Percentiles rank a stretch among this genome's conserved stretches.
These are phyloP conservation scores for Gila robusta DNA, from an alignment of 2,797 vertebrate species.

Conservation along the genomic window DNA sequence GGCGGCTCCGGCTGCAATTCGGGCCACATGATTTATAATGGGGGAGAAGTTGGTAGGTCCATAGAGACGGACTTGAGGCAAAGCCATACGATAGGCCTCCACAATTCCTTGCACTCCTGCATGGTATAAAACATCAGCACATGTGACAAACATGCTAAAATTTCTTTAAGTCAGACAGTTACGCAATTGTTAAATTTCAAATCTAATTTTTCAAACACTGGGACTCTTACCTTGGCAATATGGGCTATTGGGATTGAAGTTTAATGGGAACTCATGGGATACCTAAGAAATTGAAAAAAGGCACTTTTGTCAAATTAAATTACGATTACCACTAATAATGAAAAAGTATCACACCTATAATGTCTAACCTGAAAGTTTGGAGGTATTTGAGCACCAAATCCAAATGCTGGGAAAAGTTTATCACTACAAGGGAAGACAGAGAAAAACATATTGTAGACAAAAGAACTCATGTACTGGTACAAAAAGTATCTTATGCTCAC, in stretches of 20 bases:
- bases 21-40: conserved; percentile 89
- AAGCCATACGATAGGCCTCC: conserved; percentile 84
- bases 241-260: conserved; percentile 89
- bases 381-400: conserved; percentile 93
- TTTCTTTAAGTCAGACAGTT: neutral
- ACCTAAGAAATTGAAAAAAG: conserved; percentile 72
- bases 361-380: conserved; percentile 87
- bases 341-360: neutral
- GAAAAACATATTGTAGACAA: neutral
- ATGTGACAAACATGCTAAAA: neutral
- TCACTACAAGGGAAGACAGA: conserved; percentile 76
- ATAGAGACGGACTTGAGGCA: conserved; percentile 87
- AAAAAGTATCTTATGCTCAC: neutral
- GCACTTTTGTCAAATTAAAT: neutral
- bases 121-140: conserved; percentile 6
- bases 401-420: conserved; percentile 94
- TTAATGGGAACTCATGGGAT: conserved; percentile 93
- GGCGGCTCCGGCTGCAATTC: conserved; percentile 78
- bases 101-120: conserved; percentile 90
- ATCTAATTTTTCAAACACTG: neutral
- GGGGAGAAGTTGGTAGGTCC: conserved; percentile 97
- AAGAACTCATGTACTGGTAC: neutral
- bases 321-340: neutral
- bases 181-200: neutral
- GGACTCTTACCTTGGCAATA: conserved; percentile 86